Base-by-base conservation (phyloP, 2,888 invertebrate genomes). In the Stomorhina lunata region DNA sequence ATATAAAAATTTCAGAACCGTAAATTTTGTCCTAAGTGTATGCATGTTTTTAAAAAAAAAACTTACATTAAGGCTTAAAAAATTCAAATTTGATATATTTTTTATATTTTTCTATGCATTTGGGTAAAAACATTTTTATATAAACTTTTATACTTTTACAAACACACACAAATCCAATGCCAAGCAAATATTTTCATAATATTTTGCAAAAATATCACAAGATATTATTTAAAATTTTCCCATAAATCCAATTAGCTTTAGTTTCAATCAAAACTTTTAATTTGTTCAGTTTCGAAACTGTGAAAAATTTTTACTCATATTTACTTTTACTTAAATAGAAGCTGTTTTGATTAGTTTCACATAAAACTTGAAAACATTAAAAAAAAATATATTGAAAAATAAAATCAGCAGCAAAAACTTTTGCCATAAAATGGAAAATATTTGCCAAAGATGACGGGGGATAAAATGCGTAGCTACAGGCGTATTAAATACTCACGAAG, bases 231-330 rank as follows among this genome's bases (percentile, higher is more conserved):
- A 22, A 9, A 27, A 20, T 22, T 45, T 17, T 29, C 2, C 10
- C 22, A 48, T 65, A 65, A 65, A 65, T n/a, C 48, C 48, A 48
- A 34, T 32, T 48, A 65, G 20, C 48, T 65, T 34, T 48, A 48
- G 29, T 65, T 43, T 40, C 27, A 63, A 66, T 32, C 65, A 66
- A 48, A 66, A 66, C 48, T 66, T 66, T 66, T 66, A 48, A 32
- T 48, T 65, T 65, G 20, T 29, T 34, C 20, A n/a, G 22, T 48
- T 65, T 29, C 4, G 10, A 34, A n/a, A n/a, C n/a, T n/a, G 25
- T 10, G 32, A 20, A 34, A 55, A 57, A 57, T 20, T 6, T 37
- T 59, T 12, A 7, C 2, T n/a, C n/a, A n/a, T n/a, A 53, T 17
- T 32, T 12, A 2, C 22, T 9, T 15, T 59, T 48, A n/a, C n/a